A percentile compares a stretch with the other conserved stretches of the same genome.
Evolutionary conservation across 2,113 vertebrate species (phyloP).

Genomic region (Alethe castanea): DNA sequence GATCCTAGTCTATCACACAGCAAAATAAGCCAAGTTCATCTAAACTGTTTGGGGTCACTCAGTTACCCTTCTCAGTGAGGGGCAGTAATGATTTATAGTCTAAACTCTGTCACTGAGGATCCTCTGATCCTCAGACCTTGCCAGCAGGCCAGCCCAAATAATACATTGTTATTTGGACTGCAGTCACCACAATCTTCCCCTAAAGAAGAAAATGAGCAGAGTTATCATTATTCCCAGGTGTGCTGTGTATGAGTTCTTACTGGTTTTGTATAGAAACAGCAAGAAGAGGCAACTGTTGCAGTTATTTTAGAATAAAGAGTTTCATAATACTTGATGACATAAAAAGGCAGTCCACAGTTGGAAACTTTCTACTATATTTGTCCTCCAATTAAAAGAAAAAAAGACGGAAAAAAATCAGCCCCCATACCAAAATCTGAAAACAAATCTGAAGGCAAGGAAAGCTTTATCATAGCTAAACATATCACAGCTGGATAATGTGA

Average conservation of each 20-base stretch:
- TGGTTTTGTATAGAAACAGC: not conserved
- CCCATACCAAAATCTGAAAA: not conserved
- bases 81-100: not conserved
- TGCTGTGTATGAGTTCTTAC: not conserved
- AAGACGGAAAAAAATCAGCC: not conserved
- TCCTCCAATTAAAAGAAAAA: not conserved
- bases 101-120: not conserved
- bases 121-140: not conserved
- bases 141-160: not conserved
- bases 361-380: not conserved
- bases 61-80: not conserved
- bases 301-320: not conserved
- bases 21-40: conserved; percentile 20
- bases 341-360: not conserved
- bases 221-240: not conserved
- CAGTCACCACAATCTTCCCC: not conserved
- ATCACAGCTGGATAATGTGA: not conserved
- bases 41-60: not conserved
- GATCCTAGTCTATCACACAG: not conserved
- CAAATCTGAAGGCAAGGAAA: not conserved
- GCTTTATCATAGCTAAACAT: not conserved
- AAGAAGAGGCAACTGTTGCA: not conserved
- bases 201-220: not conserved
- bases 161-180: not conserved
- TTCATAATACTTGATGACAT: not conserved